phyloP scores from a whole-genome alignment of 1,140 invertebrate species.

The Littorina saxatilis region DNA sequence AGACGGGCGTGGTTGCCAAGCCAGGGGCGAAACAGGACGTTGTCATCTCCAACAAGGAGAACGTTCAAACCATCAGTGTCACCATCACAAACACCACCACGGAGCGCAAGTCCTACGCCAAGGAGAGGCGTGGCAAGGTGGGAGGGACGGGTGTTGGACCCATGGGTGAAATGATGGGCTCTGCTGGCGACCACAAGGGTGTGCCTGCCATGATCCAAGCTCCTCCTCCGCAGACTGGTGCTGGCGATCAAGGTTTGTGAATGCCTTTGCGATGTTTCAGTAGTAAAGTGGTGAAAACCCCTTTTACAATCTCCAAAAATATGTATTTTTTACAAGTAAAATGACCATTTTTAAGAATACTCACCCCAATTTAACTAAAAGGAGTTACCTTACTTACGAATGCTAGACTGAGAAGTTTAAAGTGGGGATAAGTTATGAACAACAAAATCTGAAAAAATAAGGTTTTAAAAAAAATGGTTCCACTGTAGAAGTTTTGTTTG shows the following conservation, averaged over 20 bases:
- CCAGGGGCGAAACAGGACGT: conserved; percentile 40
- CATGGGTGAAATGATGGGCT: not conserved
- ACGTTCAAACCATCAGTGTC: conserved; percentile 54
- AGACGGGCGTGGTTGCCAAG: not conserved
- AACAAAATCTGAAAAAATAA: too few species aligned
- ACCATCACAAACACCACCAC: conserved; percentile 55
- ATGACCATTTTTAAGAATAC: too few species aligned
- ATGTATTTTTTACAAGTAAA: too few species aligned
- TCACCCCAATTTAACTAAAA: too few species aligned
- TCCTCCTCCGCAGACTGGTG: not conserved
- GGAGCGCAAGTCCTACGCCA: conserved; percentile 55
- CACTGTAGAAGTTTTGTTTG: too few species aligned
- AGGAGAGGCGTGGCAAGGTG: conserved; percentile 48
- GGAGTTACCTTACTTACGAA: too few species aligned
- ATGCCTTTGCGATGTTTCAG: too few species aligned
- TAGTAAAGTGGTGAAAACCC: too few species aligned
- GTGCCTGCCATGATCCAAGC: conserved; percentile 2
- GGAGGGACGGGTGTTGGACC: not conserved
- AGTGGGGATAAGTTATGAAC: too few species aligned
- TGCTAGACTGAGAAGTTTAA: too few species aligned
- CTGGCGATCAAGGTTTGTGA: not conserved
- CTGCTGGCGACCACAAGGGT: not conserved
- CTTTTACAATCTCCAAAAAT: too few species aligned
- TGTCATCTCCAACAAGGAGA: conserved; percentile 55
- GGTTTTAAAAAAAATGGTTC: too few species aligned